Conservation (phyloP, 2,797 vertebrate species). For the Sciurus carolinensis region DNA sequence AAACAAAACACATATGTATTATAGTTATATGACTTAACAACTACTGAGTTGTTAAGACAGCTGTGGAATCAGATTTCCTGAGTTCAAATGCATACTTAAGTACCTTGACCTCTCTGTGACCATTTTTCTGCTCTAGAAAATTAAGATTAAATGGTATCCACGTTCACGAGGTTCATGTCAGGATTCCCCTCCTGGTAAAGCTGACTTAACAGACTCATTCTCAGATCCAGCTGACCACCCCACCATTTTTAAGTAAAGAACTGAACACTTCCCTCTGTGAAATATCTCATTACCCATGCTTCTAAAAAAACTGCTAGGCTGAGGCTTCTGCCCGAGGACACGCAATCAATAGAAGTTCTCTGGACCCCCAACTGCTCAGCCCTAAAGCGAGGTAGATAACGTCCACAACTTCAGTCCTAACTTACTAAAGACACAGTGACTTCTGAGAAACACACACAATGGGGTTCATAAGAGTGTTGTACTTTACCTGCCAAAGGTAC, state of each 20-base stretch:
- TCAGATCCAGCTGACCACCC: neutral
- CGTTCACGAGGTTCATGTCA: fast-evolving
- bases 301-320: fast-evolving
- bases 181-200: neutral
- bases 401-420: neutral
- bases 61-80: neutral
- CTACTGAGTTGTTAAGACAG: fast-evolving
- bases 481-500: conserved; percentile 93
- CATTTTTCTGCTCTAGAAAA: neutral
- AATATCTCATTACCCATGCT: fast-evolving
- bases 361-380: neutral
- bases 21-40: neutral
- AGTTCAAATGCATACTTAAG: neutral
- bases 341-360: fast-evolving
- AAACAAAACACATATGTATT: neutral
- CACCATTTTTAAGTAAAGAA: neutral
- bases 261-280: neutral
- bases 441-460: neutral
- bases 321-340: fast-evolving
- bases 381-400: neutral
- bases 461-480: fast-evolving
- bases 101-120: neutral
- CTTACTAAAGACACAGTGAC: fast-evolving
- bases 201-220: fast-evolving
- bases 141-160: neutral